These are phyloP conservation scores for Ataeniobius toweri DNA, from an alignment of 2,797 vertebrate species.

Conservation along the genomic window DNA sequence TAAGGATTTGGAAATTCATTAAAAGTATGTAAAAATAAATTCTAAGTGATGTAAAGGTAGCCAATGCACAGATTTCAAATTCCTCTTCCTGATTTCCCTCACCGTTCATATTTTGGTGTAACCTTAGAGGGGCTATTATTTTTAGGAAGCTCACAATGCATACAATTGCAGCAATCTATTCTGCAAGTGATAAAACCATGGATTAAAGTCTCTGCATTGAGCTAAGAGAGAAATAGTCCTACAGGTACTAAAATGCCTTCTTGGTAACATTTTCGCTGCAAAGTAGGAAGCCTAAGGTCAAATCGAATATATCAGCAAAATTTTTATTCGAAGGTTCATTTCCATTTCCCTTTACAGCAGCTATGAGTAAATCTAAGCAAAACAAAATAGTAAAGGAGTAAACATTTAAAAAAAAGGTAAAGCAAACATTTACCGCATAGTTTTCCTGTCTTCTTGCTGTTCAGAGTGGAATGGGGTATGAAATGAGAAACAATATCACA, in stretches of 20 bases:
- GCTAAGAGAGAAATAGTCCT: background rate
- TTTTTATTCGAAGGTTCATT: constrained; percentile 1
- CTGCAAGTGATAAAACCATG: background rate
- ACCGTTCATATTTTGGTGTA: background rate
- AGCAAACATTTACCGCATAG: constrained; percentile 29
- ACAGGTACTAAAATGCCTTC: background rate
- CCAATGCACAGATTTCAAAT: background rate
- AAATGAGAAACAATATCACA: constrained; percentile 68
- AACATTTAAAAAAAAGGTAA: constrained; percentile 4
- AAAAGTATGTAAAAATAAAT: background rate
- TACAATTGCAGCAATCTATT: background rate
- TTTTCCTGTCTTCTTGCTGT: constrained; percentile 20
- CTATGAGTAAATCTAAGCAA: constrained; percentile 10
- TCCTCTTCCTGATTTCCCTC: background rate
- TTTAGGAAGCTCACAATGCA: background rate
- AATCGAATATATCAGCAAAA: background rate
- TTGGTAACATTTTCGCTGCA: background rate
- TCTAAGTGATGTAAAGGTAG: background rate
- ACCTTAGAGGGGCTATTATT: background rate
- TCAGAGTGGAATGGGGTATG: constrained; percentile 34
- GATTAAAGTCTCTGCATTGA: background rate
- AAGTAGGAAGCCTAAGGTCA: background rate
- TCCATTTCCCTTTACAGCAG: background rate
- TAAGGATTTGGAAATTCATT: background rate
- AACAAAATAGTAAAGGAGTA: background rate